A percentile compares a stretch with the other conserved stretches of the same genome.
Evolutionary conservation across 2,797 vertebrate species (phyloP).

Genomic region (Mus caroli): DNA sequence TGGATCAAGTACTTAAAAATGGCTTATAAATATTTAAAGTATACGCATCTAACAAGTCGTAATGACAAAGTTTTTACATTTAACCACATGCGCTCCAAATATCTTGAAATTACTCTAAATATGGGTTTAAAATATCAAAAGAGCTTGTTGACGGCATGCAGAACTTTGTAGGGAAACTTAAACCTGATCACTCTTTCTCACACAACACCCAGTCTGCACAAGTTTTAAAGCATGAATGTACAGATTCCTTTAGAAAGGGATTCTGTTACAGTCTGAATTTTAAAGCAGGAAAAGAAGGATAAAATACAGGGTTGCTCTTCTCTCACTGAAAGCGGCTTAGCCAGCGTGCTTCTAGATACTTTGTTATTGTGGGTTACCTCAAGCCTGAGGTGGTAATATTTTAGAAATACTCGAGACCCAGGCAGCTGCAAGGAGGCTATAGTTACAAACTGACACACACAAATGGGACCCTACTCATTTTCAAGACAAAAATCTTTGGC

Average conservation of each 20-base stretch:
- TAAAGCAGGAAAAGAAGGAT: constrained; percentile 78
- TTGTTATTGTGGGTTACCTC: constrained; percentile 87
- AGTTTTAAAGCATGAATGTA: constrained; percentile 59
- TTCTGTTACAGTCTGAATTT: constrained; percentile 81
- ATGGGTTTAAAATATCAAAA: constrained; percentile 88
- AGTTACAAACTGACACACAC: constrained; percentile 89
- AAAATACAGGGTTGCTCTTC: constrained; percentile 79
- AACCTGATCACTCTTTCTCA: constrained; percentile 84
- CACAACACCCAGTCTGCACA: constrained; percentile 76
- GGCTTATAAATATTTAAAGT: constrained; percentile 85
- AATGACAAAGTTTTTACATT: constrained; percentile 86
- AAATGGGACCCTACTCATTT: constrained; percentile 83
- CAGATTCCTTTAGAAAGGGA: constrained; percentile 80
- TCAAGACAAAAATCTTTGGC: constrained; percentile 72
- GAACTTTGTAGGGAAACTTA: constrained; percentile 83
- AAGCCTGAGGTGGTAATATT: constrained; percentile 87
- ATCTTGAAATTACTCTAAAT: constrained; percentile 88
- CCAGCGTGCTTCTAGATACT: constrained; percentile 85
- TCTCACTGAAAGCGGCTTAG: constrained; percentile 81
- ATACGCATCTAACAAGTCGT: constrained; percentile 84
- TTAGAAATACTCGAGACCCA: constrained; percentile 88
- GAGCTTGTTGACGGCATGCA: constrained; percentile 82
- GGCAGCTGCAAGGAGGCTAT: constrained; percentile 88
- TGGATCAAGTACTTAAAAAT: constrained; percentile 83
- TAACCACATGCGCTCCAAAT: constrained; percentile 85